Conservation (phyloP, 1,140 invertebrate genomes). For the Glomeris maerens region DNA sequence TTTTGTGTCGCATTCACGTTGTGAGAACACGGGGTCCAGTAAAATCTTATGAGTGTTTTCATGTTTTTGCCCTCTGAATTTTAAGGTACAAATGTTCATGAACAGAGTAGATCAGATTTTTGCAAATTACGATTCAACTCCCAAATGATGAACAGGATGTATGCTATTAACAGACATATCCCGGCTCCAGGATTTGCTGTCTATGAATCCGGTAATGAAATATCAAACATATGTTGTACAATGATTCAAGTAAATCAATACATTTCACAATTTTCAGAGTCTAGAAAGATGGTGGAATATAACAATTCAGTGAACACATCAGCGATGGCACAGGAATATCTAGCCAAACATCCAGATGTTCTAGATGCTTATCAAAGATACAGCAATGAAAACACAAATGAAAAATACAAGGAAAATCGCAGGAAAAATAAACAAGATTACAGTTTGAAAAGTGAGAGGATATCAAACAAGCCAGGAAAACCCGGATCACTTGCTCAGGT, state of each 20-base stretch:
- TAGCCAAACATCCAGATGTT: slow-evolving; percentile 30
- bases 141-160: slow-evolving; percentile 45
- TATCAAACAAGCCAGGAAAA: no score
- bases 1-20: no score
- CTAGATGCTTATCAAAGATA: slow-evolving; percentile 17
- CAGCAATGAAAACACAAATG: background rate
- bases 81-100: slow-evolving; percentile 42
- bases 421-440: no score
- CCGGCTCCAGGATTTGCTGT: slow-evolving; percentile 49
- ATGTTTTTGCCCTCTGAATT: slow-evolving; percentile 22
- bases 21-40: slow-evolving; percentile 4
- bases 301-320: slow-evolving; percentile 31
- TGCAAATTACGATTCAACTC: slow-evolving; percentile 57
- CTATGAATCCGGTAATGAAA: slow-evolving; percentile 45
- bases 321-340: slow-evolving; percentile 29
- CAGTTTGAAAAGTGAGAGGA: no score
- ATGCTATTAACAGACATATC: slow-evolving; percentile 51
- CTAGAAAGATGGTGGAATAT: slow-evolving; percentile 28
- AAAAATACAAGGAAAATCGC: background rate
- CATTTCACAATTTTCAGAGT: slow-evolving; percentile 23
- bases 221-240: background rate
- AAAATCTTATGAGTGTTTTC: background rate
- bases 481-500: no score
- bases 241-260: slow-evolving; percentile 5
- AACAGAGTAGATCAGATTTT: slow-evolving; percentile 49